Conservation (phyloP, 2,797 vertebrate genomes). For the Podarcis lilfordi region DNA sequence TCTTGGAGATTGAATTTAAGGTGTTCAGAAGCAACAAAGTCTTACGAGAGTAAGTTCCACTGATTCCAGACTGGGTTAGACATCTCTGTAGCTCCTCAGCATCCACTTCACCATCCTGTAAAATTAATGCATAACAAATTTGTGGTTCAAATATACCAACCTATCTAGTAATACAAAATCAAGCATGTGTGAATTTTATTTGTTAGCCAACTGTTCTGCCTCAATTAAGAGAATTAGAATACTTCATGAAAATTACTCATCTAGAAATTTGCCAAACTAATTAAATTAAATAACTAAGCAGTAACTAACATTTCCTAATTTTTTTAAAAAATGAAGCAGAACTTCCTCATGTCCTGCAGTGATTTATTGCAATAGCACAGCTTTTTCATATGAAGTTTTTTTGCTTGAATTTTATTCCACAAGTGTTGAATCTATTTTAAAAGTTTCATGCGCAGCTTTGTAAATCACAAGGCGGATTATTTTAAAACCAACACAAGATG, state of each 20-base stretch:
- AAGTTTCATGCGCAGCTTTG: not conserved
- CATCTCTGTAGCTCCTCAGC: slow-evolving; percentile 90
- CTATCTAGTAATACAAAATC: slow-evolving; percentile 14
- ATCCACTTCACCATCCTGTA: slow-evolving; percentile 88
- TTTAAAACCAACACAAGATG: not conserved
- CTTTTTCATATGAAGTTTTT: not conserved
- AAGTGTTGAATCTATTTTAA: not conserved
- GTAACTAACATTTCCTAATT: not conserved
- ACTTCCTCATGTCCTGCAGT: not conserved
- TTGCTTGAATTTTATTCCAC: not conserved
- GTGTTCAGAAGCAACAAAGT: slow-evolving; percentile 14
- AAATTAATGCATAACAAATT: slow-evolving; percentile 32
- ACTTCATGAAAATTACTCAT: not conserved
- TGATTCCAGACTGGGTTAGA: slow-evolving; percentile 87
- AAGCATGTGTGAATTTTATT: not conserved
- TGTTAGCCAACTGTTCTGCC: not conserved
- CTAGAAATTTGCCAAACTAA: not conserved
- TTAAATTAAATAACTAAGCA: not conserved
- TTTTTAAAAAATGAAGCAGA: not conserved
- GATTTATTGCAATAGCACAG: not conserved
- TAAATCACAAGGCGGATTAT: not conserved
- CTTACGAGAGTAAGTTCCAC: slow-evolving; percentile 87
- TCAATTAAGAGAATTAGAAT: not conserved
- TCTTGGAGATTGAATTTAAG: not conserved
- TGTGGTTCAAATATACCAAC: slow-evolving; percentile 10